Evolutionary conservation across 2,113 vertebrate genomes (phyloP), one percentile per base, ranked within the genome.

Genomic region (Hippolais icterina): DNA sequence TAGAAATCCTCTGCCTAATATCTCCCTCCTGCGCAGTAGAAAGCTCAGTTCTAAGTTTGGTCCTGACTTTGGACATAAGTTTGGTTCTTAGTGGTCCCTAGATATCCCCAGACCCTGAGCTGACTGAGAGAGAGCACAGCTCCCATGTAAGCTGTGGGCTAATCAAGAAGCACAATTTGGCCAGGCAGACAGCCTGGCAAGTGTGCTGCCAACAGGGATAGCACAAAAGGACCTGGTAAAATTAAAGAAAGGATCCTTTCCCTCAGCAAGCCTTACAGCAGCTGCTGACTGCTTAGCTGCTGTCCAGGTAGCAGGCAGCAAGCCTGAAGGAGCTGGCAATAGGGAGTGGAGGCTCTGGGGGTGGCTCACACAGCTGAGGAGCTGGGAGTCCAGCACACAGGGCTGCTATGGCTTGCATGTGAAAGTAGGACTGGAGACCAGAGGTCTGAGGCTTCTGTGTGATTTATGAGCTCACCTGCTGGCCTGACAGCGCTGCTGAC

Each of bases 101-200:
- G 47, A 47, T 29, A 74, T 33, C 33, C 29, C 39, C 47, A 64
- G 47, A 47, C 24, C 5, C 41, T 35, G 29, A 90, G 25, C 25
- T 41, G 57, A 14, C 44, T 63, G 65, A 3, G 19, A 52, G 42
- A 60, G 13, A 47, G 6, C 18, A 10, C 3, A 52, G 27, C 23
- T 69, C 35, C 33, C 0, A 0, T 0, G 0, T 16, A 44, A 85
- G 6, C 39, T 0, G 0, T 3, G 5, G 44, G 17, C 28, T 64
- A 78, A 74, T 37, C 4, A 3, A 57, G 54, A 49, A 46, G 7
- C 20, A 57, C 17, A 37, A 10, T 68, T 47, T 47, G 28, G n/a
- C 41, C 54, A 68, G 49, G 21, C 42, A 9, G 71, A 39, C 12
- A 79, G 39, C 29, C n/a, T 37, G 33, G 25, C 1, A 3, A 27